A percentile compares a stretch with the other conserved stretches of the same genome.
Evolutionary conservation across 2,888 invertebrate species (phyloP).

Genomic region (Tetragonula carbonaria): DNA sequence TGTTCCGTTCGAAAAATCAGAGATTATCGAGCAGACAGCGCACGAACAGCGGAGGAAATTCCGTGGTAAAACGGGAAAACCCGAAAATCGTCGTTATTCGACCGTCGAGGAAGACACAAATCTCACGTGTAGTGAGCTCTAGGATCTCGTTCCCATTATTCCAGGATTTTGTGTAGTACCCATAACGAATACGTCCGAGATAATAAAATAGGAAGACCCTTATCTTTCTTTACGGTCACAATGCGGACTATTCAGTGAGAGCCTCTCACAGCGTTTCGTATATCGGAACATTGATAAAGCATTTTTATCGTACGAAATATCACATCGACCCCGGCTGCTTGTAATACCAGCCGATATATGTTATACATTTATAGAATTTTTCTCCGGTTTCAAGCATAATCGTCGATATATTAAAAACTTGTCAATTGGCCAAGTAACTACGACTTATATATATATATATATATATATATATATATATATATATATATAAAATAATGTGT

Average conservation of each 20-base stretch:
- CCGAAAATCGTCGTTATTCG: conserved; percentile 63
- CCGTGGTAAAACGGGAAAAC: conserved; percentile 27
- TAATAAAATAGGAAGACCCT: conserved; percentile 56
- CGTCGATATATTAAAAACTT: no score
- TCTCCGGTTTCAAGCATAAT: no score
- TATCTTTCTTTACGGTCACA: conserved; percentile 47
- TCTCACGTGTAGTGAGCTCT: conserved; percentile 56
- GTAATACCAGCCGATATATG: conserved; percentile 8
- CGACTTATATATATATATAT: neutral
- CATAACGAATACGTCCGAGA: conserved; percentile 65
- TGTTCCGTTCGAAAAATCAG: conserved; percentile 45
- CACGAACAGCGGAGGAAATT: conserved; percentile 14
- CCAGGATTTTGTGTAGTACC: conserved; percentile 66
- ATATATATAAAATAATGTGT: neutral
- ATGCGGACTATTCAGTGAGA: conserved; percentile 32
- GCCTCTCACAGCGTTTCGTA: conserved; percentile 27
- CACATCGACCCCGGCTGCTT: neutral
- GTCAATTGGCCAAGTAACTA: no score
- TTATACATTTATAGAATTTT: no score
- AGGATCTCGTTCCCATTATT: conserved; percentile 67
- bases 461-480: no score
- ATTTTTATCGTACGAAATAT: conserved; percentile 35
- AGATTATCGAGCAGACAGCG: conserved; percentile 43
- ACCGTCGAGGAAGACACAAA: conserved; percentile 63
- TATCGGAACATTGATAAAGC: conserved; percentile 26